Evolutionary conservation across 2,888 invertebrate genomes (phyloP).

Genomic region (Acleris cristana): DNA sequence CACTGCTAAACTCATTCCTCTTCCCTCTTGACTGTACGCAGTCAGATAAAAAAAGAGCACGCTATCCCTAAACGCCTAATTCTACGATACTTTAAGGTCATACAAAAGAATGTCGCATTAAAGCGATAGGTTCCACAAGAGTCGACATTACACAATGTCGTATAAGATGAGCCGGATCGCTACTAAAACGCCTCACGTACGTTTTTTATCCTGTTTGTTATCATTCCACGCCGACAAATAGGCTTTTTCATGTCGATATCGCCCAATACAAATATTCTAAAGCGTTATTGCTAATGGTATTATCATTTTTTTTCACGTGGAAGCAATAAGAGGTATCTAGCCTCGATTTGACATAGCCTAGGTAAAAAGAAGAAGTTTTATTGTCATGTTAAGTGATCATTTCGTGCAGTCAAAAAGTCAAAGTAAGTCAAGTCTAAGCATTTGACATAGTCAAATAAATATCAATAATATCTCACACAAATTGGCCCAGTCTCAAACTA

Average conservation of each 20-base stretch:
- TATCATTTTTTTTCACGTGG: background rate
- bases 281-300: conserved; percentile 23
- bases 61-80: background rate
- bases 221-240: conserved; percentile 29
- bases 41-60: background rate
- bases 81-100: conserved; percentile 10
- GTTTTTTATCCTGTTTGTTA: conserved; percentile 33
- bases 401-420: too few relatives aligned
- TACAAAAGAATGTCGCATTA: conserved; percentile 12
- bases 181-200: conserved; percentile 31
- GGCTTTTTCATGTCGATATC: conserved; percentile 18
- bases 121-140: conserved; percentile 18
- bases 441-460: too few relatives aligned
- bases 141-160: conserved; percentile 3
- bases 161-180: background rate
- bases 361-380: too few relatives aligned
- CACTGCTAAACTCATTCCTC: too few relatives aligned
- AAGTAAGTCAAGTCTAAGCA: too few relatives aligned
- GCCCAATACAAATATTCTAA: conserved; percentile 23
- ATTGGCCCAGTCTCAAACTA: too few relatives aligned
- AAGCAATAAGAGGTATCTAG: background rate
- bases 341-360: background rate
- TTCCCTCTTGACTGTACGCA: too few relatives aligned
- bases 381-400: too few relatives aligned
- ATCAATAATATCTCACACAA: too few relatives aligned